A percentile compares a stretch with the other conserved stretches of the same genome.
Conservation (phyloP, 2,113 vertebrate genomes). For the Polypterus senegalus region DNA sequence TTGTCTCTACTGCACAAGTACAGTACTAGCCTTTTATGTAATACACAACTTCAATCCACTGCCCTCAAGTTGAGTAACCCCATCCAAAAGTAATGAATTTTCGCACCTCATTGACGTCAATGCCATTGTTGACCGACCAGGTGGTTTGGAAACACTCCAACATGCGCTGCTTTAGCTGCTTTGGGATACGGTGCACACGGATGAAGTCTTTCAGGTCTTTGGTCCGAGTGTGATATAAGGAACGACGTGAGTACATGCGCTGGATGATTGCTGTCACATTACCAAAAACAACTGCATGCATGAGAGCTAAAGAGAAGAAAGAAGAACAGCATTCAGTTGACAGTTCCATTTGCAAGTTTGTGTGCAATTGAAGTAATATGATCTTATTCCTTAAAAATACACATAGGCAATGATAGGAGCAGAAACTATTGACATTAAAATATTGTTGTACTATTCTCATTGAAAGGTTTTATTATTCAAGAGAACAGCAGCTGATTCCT, state of each 20-base stretch:
- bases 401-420: too few species aligned
- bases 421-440: too few species aligned
- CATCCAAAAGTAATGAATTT: too few species aligned
- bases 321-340: neutral
- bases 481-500: too few species aligned
- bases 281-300: constrained; percentile 57
- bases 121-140: constrained; percentile 39
- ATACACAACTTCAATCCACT: neutral
- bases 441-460: too few species aligned
- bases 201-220: constrained; percentile 45
- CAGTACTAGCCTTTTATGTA: too few species aligned
- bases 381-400: too few species aligned
- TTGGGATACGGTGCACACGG: constrained; percentile 55
- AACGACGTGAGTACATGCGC: constrained; percentile 57
- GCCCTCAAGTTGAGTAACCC: neutral
- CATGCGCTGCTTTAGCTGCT: constrained; percentile 51
- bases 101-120: constrained; percentile 50
- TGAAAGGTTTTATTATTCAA: too few species aligned
- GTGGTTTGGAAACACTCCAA: constrained; percentile 55
- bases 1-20: too few species aligned
- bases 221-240: constrained; percentile 56
- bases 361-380: too few species aligned
- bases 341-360: neutral
- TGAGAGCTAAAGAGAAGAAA: constrained; percentile 33
- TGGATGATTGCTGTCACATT: constrained; percentile 62